Evolutionary conservation across 2,888 invertebrate genomes (phyloP).

Genomic region (Limenitis camilla): DNA sequence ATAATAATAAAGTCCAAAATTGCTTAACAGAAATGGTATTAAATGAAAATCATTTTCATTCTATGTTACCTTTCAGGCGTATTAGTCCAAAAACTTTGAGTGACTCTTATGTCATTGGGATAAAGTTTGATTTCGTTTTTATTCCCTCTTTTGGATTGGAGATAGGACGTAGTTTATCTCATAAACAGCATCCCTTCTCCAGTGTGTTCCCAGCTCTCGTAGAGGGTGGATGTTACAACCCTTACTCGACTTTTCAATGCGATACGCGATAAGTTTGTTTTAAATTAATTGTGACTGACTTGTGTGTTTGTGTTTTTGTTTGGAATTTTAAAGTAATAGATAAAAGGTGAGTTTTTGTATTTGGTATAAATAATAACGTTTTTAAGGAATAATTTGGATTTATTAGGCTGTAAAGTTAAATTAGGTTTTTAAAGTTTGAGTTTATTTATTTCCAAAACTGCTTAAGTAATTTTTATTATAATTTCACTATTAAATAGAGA

Average conservation of each 20-base stretch:
- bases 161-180: conserved; percentile 9
- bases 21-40: neutral
- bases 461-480: no score
- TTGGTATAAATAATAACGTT: no score
- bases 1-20: conserved; percentile 8
- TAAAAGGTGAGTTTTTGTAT: no score
- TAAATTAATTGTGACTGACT: no score
- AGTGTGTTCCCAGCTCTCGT: conserved; percentile 16
- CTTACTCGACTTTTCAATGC: conserved; percentile 20
- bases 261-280: conserved; percentile 17
- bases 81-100: neutral
- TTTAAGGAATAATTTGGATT: no score
- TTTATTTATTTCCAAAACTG: no score
- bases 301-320: no score
- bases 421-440: no score
- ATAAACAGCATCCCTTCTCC: conserved; percentile 14
- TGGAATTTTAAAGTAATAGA: no score
- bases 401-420: no score
- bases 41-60: conserved; percentile 8
- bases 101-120: neutral
- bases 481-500: no score
- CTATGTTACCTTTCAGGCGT: neutral
- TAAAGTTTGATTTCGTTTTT: neutral
- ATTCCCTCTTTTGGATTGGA: neutral
- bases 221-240: conserved; percentile 21